phyloP scores from a whole-genome alignment of 1,140 invertebrate genomes.

The Branchinecta lynchi region DNA sequence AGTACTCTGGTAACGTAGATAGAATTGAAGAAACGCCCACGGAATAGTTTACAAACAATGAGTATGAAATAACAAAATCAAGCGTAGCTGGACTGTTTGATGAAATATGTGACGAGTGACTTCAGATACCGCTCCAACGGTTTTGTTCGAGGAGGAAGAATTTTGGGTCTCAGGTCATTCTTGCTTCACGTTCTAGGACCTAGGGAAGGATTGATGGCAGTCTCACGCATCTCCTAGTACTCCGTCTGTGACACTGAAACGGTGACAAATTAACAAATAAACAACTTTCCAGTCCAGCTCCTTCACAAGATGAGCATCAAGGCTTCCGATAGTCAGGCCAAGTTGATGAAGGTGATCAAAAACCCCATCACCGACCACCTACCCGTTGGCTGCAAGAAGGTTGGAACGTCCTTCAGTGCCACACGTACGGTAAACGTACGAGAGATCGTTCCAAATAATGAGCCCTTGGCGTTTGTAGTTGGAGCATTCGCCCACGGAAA shows the following conservation, averaged over 20 bases:
- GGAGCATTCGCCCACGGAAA: conserved; percentile 96
- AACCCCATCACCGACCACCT: conserved; percentile 90
- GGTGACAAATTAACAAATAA: too few relatives aligned
- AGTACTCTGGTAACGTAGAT: too few relatives aligned
- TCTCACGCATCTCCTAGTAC: too few relatives aligned
- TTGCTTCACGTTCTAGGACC: neutral
- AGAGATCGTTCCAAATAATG: conserved; percentile 64
- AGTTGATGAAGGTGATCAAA: conserved; percentile 90
- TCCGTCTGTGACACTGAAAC: too few relatives aligned
- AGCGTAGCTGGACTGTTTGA: too few relatives aligned
- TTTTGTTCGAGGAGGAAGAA: neutral
- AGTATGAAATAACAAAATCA: too few relatives aligned
- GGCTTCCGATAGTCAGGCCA: conserved; percentile 72
- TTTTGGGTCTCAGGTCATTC: conserved; percentile 15
- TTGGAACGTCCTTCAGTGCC: conserved; percentile 76
- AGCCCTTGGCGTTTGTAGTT: conserved; percentile 75
- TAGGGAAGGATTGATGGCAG: too few relatives aligned
- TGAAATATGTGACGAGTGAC: too few relatives aligned
- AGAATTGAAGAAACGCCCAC: too few relatives aligned
- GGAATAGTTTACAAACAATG: too few relatives aligned
- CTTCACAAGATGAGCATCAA: conserved; percentile 85
- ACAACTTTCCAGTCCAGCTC: conserved; percentile 66
- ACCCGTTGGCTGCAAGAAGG: conserved; percentile 83
- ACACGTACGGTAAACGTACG: conserved; percentile 55
- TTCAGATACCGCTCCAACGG: too few relatives aligned